A percentile compares a stretch with the other conserved stretches of the same genome.
phyloP scores from a whole-genome alignment of 2,113 vertebrate species.

The Perca fluviatilis region DNA sequence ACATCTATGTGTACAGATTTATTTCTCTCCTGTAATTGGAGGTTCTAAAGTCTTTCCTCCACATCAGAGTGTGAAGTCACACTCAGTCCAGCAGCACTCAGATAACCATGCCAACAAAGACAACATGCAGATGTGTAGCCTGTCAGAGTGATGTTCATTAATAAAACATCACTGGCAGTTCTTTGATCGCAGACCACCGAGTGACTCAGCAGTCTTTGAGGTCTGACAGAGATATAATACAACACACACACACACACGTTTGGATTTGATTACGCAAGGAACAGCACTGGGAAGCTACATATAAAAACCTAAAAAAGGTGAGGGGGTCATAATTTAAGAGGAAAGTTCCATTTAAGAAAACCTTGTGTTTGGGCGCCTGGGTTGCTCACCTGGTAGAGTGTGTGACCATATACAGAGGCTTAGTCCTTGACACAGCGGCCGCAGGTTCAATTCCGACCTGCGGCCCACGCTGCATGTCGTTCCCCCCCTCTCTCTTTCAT shows the following conservation, averaged over 20 bases:
- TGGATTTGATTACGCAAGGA: no score
- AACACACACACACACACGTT: slow-evolving; percentile 3
- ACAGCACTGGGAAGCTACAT: no score
- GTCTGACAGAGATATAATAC: not conserved
- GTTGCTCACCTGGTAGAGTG: no score
- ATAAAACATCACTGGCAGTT: slow-evolving; percentile 60
- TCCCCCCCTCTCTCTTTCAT: no score
- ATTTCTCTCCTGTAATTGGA: not conserved
- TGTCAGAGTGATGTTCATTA: slow-evolving; percentile 32
- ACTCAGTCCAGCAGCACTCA: not conserved
- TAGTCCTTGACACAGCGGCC: no score
- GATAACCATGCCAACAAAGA: not conserved
- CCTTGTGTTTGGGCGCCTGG: no score
- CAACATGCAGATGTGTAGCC: slow-evolving; percentile 7
- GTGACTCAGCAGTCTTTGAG: slow-evolving; percentile 37
- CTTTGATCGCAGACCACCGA: slow-evolving; percentile 37
- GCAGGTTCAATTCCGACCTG: no score
- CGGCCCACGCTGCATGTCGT: no score
- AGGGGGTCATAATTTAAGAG: no score
- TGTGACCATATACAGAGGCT: no score
- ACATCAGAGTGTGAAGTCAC: not conserved
- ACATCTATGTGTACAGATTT: not conserved
- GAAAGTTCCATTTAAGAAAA: no score
- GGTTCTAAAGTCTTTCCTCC: not conserved
- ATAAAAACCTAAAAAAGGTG: no score